phyloP scores from a whole-genome alignment of 2,797 vertebrate species.

The Propithecus deckenii region DNA sequence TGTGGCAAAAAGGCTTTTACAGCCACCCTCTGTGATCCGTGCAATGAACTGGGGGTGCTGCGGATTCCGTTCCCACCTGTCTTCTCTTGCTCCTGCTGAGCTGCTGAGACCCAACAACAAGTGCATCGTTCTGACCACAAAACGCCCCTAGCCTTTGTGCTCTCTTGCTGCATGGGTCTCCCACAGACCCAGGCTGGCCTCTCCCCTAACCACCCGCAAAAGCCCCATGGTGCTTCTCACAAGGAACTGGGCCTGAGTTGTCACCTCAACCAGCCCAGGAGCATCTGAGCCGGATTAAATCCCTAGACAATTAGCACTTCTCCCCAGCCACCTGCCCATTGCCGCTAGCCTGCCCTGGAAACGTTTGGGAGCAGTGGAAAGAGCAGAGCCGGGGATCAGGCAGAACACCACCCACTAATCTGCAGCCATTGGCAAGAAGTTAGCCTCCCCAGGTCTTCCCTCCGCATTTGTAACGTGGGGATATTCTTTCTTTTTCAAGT shows the following conservation, averaged over 20 bases:
- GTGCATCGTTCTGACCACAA: not conserved
- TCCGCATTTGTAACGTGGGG: not conserved
- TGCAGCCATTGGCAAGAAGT: fast-evolving
- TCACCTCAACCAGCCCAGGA: slow-evolving; percentile 72
- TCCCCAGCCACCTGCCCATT: slow-evolving; percentile 33
- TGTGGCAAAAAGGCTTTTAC: not conserved
- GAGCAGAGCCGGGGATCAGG: no score
- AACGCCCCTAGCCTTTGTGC: not conserved
- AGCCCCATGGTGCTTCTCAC: slow-evolving; percentile 64
- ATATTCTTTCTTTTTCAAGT: not conserved
- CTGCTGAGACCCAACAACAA: not conserved
- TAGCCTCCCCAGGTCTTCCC: not conserved
- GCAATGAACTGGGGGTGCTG: fast-evolving
- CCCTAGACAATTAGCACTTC: slow-evolving; percentile 78
- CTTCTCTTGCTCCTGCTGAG: not conserved
- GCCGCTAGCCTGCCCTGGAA: not conserved
- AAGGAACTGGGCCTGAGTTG: slow-evolving; percentile 64
- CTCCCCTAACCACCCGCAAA: slow-evolving; percentile 70
- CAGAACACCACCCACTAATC: not conserved
- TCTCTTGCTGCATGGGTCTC: not conserved
- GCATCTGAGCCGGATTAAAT: slow-evolving; percentile 70
- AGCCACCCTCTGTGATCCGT: not conserved
- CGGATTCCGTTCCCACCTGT: not conserved
- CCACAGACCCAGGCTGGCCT: not conserved
- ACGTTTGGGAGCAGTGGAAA: not conserved